Evolutionary conservation across 2,797 vertebrate genomes (phyloP).

Genomic region (Synaphobranchus kaupii): DNA sequence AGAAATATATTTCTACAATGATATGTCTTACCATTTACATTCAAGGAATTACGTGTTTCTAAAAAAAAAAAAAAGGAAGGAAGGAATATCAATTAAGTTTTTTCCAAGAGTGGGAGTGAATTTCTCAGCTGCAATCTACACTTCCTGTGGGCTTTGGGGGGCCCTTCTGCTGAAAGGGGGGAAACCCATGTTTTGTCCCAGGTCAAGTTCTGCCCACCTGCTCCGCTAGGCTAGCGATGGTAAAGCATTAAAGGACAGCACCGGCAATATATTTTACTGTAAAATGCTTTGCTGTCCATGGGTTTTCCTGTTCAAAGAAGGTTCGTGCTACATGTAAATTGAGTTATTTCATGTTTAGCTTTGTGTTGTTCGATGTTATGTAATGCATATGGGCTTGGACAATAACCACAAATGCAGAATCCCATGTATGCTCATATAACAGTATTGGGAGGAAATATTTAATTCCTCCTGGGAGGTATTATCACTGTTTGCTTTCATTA

Average conservation of each 20-base stretch:
- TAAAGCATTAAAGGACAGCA: neutral
- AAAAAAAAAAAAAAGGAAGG: too few species aligned
- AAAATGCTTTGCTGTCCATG: neutral
- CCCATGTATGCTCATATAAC: conserved; percentile 38
- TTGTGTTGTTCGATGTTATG: conserved; percentile 42
- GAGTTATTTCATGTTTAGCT: neutral
- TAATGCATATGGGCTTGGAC: conserved; percentile 43
- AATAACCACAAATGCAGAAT: conserved; percentile 49
- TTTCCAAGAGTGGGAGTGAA: neutral
- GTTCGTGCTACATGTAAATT: neutral
- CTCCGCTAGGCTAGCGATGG: too few species aligned
- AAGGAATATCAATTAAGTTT: too few species aligned
- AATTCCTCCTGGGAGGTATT: conserved; percentile 38
- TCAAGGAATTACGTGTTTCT: neutral
- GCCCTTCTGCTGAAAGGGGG: neutral
- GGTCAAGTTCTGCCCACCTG: neutral
- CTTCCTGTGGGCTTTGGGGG: neutral
- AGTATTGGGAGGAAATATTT: conserved; percentile 29
- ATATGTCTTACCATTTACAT: neutral
- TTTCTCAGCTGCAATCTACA: neutral
- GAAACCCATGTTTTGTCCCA: neutral
- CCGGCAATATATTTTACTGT: neutral
- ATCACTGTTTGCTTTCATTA: neutral
- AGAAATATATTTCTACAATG: neutral
- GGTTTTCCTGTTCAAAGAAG: neutral